phyloP scores from a whole-genome alignment of 2,888 invertebrate species.

The Melanotus villosus region DNA sequence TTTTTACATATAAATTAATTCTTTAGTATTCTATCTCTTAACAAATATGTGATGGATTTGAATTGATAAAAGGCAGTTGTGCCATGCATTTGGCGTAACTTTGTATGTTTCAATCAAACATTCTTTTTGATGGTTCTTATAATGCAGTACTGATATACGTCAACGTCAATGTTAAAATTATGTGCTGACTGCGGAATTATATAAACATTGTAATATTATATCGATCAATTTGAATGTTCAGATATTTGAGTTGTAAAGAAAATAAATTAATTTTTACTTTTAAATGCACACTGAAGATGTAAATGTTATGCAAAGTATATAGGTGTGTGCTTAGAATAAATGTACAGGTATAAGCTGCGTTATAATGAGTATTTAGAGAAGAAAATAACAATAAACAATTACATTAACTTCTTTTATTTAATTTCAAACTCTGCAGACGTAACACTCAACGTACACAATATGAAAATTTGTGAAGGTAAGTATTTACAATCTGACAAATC shows the following conservation, averaged over 20 bases:
- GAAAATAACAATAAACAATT: conserved; percentile 30
- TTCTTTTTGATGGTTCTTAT: too few relatives aligned
- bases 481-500: too few relatives aligned
- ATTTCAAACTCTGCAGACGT: too few relatives aligned
- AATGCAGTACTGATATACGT: background rate
- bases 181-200: background rate
- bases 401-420: background rate
- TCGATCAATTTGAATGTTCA: conserved; percentile 11
- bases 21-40: conserved; percentile 8
- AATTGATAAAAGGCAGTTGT: conserved; percentile 10
- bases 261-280: conserved; percentile 22
- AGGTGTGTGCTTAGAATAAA: conserved; percentile 47
- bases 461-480: too few relatives aligned
- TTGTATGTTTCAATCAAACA: too few relatives aligned
- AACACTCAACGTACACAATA: too few relatives aligned
- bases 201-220: background rate
- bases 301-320: conserved; percentile 47
- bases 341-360: conserved; percentile 40
- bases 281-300: conserved; percentile 47
- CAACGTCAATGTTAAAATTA: background rate
- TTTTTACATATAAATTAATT: conserved; percentile 15
- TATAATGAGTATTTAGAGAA: conserved; percentile 33
- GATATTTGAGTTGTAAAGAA: conserved; percentile 3
- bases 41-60: conserved; percentile 16
- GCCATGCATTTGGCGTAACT: background rate